Evolutionary conservation across 1,140 invertebrate genomes (phyloP), one percentile per base, ranked within the genome.

Genomic region (Galendromus occidentalis): DNA sequence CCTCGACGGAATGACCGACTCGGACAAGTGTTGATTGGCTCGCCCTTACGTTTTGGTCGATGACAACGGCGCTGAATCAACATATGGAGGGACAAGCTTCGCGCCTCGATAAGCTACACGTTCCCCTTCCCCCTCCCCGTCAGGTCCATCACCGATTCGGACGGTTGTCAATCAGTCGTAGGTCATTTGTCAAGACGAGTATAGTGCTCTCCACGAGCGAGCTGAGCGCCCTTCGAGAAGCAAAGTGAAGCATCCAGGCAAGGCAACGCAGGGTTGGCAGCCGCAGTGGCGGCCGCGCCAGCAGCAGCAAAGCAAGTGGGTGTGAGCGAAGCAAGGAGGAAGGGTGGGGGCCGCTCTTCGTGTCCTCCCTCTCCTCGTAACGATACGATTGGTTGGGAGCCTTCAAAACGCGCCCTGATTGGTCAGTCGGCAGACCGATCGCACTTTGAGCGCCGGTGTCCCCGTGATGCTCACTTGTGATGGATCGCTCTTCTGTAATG

Each of bases 401-500:
- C 25, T 22, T 59, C 51, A 17, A 25, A 22, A 25, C 33, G 22
- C 2, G 12, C 2, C n/a, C 51, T 33, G 25, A 59, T 59, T 59
- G 51, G 51, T 59, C 51, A 33, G 22, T 17, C 12, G 51, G 12
- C 25, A 59, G 22, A 39, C 33, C 33, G 22, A 25, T 59, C 51
- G 51, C 51, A 59, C 51, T 59, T 59, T 9, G 14, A 59, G 51
- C 33, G 51, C 25, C 51, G 51, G 51, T 59, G 51, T 59, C 51
- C 25, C 33, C 25, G 25, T 59, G 51, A 59, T 59, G 51, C 51
- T 59, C 51, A 59, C 51, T 59, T 59, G 51, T 59, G 51, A 59
- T 59, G 51, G 33, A 59, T 59, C 51, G 51, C 51, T 59, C 51
- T 59, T 59, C 51, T 29, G 51, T 59, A 59, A 59, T 59, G 51